These are phyloP conservation scores for Pachyuromys duprasi DNA, from an alignment of 2,797 vertebrate species.

Conservation along the genomic window DNA sequence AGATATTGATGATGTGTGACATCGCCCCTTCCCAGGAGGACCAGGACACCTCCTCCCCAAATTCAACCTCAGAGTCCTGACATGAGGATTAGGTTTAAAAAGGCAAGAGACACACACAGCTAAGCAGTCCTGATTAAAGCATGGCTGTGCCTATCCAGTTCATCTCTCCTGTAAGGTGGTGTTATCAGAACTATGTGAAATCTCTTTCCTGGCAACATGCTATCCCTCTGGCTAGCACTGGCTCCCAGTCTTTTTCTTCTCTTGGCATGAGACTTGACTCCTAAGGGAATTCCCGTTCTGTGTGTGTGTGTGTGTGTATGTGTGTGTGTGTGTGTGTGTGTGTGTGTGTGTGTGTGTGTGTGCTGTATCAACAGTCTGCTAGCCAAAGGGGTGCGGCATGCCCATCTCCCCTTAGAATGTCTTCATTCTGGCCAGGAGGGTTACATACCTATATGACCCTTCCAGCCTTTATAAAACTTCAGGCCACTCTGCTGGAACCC, in stretches of 20 bases:
- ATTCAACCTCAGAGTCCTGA: neutral
- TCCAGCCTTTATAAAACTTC: neutral
- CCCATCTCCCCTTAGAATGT: neutral
- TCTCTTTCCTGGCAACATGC: neutral
- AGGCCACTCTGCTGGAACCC: neutral
- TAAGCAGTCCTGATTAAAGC: neutral
- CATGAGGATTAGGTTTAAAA: neutral
- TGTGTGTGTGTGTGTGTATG: too few relatives aligned
- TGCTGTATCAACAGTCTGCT: neutral
- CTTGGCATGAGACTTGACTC: neutral
- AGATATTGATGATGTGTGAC: neutral
- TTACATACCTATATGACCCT: neutral
- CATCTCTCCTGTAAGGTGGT: neutral
- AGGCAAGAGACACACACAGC: neutral
- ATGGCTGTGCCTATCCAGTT: too few relatives aligned
- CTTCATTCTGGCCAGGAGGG: neutral
- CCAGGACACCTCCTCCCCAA: neutral
- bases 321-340: too few relatives aligned
- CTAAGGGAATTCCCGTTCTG: neutral
- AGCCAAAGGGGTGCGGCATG: rapidly evolving
- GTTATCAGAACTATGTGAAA: neutral
- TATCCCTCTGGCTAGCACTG: too few relatives aligned
- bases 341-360: too few relatives aligned
- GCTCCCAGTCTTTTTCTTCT: neutral
- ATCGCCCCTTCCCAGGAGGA: neutral